Conservation (phyloP, 2,888 invertebrate species). For the Euplagia quadripunctaria region DNA sequence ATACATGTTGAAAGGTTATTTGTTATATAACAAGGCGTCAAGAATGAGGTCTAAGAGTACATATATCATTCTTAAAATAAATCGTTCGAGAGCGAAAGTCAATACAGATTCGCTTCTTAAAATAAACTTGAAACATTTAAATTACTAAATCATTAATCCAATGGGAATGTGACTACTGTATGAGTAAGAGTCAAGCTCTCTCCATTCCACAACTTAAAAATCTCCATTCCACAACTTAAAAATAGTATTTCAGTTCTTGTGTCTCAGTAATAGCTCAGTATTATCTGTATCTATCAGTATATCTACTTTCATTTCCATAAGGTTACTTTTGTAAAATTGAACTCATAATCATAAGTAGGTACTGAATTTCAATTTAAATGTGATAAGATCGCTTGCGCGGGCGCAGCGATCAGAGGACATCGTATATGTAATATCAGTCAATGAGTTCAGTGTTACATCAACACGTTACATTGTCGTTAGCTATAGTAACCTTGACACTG, state of each 20-base stretch:
- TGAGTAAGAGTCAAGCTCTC: background rate
- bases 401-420: background rate
- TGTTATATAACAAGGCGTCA: background rate
- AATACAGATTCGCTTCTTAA: constrained; percentile 6
- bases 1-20: background rate
- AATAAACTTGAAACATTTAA: constrained; percentile 13
- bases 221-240: too few species aligned
- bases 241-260: too few species aligned
- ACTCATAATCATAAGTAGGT: background rate
- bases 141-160: background rate
- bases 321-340: background rate
- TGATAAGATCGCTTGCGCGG: constrained; percentile 12
- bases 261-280: too few species aligned
- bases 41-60: constrained; percentile 1
- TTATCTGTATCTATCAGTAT: too few species aligned
- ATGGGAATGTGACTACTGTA: background rate
- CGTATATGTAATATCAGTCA: constrained; percentile 17
- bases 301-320: background rate
- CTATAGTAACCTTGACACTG: constrained; percentile 46
- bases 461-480: constrained; percentile 42
- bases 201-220: background rate
- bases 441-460: constrained; percentile 33
- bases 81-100: background rate
- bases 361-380: background rate
- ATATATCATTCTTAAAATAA: constrained; percentile 12